phyloP scores from a whole-genome alignment of 2,888 invertebrate genomes.

The Phortica magna region DNA sequence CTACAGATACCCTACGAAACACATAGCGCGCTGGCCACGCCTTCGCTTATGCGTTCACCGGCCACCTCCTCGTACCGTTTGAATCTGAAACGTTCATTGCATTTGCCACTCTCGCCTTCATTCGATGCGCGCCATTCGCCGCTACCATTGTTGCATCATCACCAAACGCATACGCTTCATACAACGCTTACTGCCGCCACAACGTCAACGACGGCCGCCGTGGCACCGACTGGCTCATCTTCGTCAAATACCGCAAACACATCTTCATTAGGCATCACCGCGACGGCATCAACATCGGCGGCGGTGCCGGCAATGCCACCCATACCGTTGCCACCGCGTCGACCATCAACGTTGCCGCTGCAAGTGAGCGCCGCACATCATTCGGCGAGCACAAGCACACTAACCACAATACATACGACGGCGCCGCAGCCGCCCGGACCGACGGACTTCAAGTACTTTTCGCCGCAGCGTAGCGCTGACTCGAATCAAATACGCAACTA shows the following conservation, averaged over 20 bases:
- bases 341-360: constrained; percentile 71
- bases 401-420: constrained; percentile 72
- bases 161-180: constrained; percentile 64
- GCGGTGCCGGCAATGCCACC: constrained; percentile 51
- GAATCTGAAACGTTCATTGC: constrained; percentile 74
- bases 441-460: constrained; percentile 77
- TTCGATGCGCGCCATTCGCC: constrained; percentile 76
- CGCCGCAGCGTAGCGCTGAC: constrained; percentile 76
- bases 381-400: constrained; percentile 65
- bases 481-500: constrained; percentile 73
- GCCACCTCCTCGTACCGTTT: constrained; percentile 74
- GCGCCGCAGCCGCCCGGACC: constrained; percentile 76
- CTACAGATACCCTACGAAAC: constrained; percentile 62
- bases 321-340: constrained; percentile 60
- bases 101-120: constrained; percentile 77
- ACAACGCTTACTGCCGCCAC: constrained; percentile 57
- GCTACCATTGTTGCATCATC: constrained; percentile 76
- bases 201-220: constrained; percentile 42
- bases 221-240: constrained; percentile 51
- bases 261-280: constrained; percentile 41
- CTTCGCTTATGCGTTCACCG: constrained; percentile 68
- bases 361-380: constrained; percentile 59
- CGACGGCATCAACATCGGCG: constrained; percentile 57
- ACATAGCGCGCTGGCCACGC: constrained; percentile 62
- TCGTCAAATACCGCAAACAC: constrained; percentile 46